Evolutionary conservation across 2,888 invertebrate species (phyloP).

Genomic region (Tachina grossa): DNA sequence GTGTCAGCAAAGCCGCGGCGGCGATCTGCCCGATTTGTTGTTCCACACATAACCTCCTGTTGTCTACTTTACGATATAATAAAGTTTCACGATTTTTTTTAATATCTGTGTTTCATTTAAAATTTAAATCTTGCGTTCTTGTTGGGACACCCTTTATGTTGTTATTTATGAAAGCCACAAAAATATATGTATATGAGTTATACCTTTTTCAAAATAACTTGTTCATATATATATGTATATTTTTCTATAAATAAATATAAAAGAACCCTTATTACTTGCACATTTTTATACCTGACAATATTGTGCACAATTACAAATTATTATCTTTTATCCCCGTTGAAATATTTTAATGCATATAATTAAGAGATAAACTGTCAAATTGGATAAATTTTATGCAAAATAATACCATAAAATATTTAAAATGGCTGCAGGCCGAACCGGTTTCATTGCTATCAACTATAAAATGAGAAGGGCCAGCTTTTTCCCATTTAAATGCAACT

Average conservation of each 20-base stretch:
- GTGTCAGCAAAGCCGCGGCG: too few relatives aligned
- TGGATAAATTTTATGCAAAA: conserved; percentile 80
- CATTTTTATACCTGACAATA: neutral
- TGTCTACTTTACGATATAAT: too few relatives aligned
- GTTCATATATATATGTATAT: neutral
- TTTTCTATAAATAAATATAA: neutral
- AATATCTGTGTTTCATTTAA: too few relatives aligned
- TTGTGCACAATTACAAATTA: neutral
- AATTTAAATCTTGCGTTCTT: too few relatives aligned
- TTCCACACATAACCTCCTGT: too few relatives aligned
- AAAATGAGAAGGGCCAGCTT: neutral
- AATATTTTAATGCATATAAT: conserved; percentile 53
- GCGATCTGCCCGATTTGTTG: too few relatives aligned
- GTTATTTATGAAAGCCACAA: too few relatives aligned
- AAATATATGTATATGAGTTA: too few relatives aligned
- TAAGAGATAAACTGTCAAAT: conserved; percentile 78
- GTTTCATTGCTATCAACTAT: conserved; percentile 20
- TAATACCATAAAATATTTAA: conserved; percentile 38
- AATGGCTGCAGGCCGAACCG: conserved; percentile 13
- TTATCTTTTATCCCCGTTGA: conserved; percentile 4
- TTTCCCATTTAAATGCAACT: conserved; percentile 16
- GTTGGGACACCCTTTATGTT: too few relatives aligned
- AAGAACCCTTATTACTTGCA: neutral
- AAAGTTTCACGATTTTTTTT: too few relatives aligned
- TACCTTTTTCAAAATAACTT: too few relatives aligned